Conservation (phyloP, 1,140 invertebrate species). For the Pachypeltis micranthus region DNA sequence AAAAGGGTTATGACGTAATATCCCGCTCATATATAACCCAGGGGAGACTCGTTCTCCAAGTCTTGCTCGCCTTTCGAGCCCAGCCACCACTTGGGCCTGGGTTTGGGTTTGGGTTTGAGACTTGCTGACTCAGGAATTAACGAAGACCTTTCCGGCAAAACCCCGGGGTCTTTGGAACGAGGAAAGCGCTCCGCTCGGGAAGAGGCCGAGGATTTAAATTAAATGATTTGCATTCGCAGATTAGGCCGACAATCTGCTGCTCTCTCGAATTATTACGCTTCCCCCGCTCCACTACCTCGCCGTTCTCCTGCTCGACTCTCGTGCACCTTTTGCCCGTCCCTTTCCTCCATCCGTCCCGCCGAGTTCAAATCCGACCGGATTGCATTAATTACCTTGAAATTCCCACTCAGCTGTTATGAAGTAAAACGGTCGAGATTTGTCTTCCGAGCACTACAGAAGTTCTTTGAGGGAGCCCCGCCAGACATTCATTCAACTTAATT, state of each 20-base stretch:
- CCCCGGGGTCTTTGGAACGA: background rate
- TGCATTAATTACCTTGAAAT: background rate
- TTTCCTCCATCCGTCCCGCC: background rate
- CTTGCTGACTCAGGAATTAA: constrained; percentile 9
- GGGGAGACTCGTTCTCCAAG: background rate
- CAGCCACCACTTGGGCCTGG: too few relatives aligned
- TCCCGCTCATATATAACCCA: background rate
- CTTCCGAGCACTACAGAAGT: too few relatives aligned
- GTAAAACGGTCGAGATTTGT: background rate
- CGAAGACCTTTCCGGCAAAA: background rate
- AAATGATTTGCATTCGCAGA: constrained; percentile 8
- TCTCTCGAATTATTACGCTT: constrained; percentile 1
- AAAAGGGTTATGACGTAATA: constrained; percentile 5
- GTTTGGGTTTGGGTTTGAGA: too few relatives aligned
- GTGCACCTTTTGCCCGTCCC: too few relatives aligned
- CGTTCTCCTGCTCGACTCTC: background rate
- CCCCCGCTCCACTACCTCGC: background rate
- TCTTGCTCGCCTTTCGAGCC: background rate
- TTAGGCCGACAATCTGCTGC: constrained; percentile 7
- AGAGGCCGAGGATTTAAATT: constrained; percentile 2
- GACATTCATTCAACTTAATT: too few relatives aligned
- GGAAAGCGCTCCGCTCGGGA: background rate
- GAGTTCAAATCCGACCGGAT: background rate
- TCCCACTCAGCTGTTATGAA: background rate
- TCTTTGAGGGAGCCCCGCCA: too few relatives aligned